phyloP scores from a whole-genome alignment of 2,888 invertebrate species.

The Reticulitermes lucifugus region DNA sequence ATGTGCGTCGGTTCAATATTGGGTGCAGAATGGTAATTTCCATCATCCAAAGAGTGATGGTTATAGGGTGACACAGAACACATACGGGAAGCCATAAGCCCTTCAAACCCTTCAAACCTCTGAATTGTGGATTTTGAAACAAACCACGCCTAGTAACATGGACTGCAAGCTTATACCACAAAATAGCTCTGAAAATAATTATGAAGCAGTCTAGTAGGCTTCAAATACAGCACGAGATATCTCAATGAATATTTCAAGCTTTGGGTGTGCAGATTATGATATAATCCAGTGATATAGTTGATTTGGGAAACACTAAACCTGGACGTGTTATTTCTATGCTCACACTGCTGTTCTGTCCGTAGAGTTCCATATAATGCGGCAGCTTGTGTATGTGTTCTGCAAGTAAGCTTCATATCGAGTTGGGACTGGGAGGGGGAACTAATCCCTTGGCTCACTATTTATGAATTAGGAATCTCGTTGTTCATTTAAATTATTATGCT shows the following conservation, averaged over 20 bases:
- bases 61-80: too few relatives aligned
- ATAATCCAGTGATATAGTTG: slow-evolving; percentile 19
- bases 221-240: slow-evolving; percentile 6
- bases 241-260: slow-evolving; percentile 19
- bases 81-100: too few relatives aligned
- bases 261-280: not conserved
- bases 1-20: too few relatives aligned
- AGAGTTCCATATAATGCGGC: not conserved
- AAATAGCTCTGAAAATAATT: slow-evolving; percentile 3
- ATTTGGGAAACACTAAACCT: slow-evolving; percentile 5
- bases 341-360: not conserved
- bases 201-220: not conserved
- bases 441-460: slow-evolving; percentile 25
- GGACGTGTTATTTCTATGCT: not conserved
- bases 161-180: not conserved
- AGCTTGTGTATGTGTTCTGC: not conserved
- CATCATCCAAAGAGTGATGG: too few relatives aligned
- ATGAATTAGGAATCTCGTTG: slow-evolving; percentile 29
- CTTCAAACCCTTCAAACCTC: too few relatives aligned
- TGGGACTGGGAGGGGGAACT: not conserved
- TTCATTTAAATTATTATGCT: slow-evolving; percentile 25
- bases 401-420: slow-evolving; percentile 21
- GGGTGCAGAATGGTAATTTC: too few relatives aligned
- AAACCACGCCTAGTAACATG: too few relatives aligned
- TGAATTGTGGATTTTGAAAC: too few relatives aligned